A percentile compares a stretch with the other conserved stretches of the same genome.
Conservation (phyloP, 1,140 invertebrate species). For the Neodiprion lecontei region DNA sequence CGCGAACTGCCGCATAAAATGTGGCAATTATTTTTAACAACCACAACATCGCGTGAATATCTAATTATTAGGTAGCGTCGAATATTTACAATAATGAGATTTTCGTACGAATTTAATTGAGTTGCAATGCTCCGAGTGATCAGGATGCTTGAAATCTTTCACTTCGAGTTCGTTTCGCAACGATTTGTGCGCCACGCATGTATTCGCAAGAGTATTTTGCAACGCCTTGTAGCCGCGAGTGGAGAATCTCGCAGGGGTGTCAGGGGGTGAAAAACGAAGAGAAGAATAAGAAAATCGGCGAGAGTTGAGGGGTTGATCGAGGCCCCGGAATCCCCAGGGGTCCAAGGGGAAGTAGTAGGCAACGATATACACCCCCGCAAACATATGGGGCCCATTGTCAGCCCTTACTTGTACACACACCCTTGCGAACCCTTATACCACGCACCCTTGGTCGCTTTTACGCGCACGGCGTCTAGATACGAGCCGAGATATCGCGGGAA, state of each 20-base stretch:
- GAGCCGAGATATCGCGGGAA: conserved; percentile 40
- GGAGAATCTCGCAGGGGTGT: neutral
- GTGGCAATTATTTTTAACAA: no score
- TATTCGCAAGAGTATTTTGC: neutral
- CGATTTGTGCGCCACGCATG: neutral
- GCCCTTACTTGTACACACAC: conserved; percentile 38
- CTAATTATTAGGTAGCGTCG: no score
- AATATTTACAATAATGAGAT: no score
- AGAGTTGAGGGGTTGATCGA: conserved; percentile 16
- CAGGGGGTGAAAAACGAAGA: no score
- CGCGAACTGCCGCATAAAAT: no score
- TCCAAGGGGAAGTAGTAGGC: conserved; percentile 10
- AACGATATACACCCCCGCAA: conserved; percentile 47
- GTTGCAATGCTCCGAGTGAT: no score
- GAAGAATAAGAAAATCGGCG: neutral
- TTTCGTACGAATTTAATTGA: no score
- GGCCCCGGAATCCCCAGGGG: conserved; percentile 21
- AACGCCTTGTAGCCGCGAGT: no score
- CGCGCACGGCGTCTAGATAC: conserved; percentile 42
- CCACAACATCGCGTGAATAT: no score
- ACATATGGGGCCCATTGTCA: conserved; percentile 53
- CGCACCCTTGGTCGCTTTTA: conserved; percentile 37
- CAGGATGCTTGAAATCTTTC: no score
- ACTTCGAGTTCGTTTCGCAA: no score
- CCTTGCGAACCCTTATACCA: conserved; percentile 35